Evolutionary conservation across 2,113 vertebrate species (phyloP), one percentile per base, ranked within the genome.

Genomic region (Gopherus flavomarginatus): DNA sequence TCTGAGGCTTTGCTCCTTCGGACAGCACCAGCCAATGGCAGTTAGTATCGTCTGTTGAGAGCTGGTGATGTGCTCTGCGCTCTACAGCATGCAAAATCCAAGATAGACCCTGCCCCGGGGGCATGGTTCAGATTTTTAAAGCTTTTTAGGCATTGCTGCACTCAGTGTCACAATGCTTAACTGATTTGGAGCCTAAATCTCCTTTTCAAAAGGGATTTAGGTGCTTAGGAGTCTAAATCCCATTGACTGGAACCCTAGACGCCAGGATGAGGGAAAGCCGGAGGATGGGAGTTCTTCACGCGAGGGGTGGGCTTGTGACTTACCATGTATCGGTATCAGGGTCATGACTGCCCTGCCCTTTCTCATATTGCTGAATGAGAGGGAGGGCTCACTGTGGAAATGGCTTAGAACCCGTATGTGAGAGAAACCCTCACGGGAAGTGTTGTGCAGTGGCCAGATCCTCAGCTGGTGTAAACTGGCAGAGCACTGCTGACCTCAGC

Each of bases 301-400:
- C 21, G 26, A 3, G 24, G 29, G 35, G 8, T 19, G 75, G 12
- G 22, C 4, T 26, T 8, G 22, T 47, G n/a, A 14, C 8, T 24
- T 1, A 19, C 26, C n/a, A 24, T 12, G 14, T 8, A 22, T 2
- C 1, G 1, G 24, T 17, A 11, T 17, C 2, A 6, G 62, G 57
- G 29, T 3, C 4, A 17, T 38, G 0, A 0, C 35, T 22, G 3
- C 27, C 26, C 22, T 77, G 57, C 4, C 8, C 57, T 83, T n/a
- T 38, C 42, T 8, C 49, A 22, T 31, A 16, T 9, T 89, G 62
- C 57, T 65, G 52, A 17, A 86, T 62, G 56, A 42, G 14, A 80
- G 52, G 21, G 42, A 21, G 13, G 4, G 14, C 52, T 21, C 53
- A 19, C 6, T 1, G 31, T 31, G 38, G 44, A 79, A 49, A 49